Evolutionary conservation across 1,140 invertebrate species (phyloP).

Genomic region (Scaptodrosophila lebanonensis): DNA sequence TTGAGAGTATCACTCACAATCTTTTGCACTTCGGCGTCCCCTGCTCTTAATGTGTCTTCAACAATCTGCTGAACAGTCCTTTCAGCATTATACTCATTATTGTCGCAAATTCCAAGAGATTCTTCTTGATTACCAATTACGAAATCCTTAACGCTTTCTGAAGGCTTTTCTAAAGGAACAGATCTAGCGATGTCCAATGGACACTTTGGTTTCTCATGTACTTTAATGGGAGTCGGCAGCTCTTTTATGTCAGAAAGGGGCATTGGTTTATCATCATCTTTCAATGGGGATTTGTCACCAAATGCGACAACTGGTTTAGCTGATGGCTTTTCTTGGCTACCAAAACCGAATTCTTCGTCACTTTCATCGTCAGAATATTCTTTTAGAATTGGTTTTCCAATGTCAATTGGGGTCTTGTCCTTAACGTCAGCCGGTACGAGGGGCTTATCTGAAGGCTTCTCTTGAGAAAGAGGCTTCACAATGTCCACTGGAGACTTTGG

Average conservation of each 20-base stretch:
- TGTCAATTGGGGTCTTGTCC: conserved; percentile 6
- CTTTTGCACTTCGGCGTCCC: conserved; percentile 52
- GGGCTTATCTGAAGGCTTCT: not conserved
- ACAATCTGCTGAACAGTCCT: conserved; percentile 60
- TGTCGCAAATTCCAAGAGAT: too few relatives aligned
- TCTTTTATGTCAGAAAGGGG: not conserved
- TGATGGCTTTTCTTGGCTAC: conserved; percentile 4
- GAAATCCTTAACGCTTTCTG: not conserved
- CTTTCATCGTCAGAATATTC: conserved; percentile 7
- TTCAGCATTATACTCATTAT: conserved; percentile 17
- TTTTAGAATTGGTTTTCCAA: conserved; percentile 1
- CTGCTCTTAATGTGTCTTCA: conserved; percentile 56
- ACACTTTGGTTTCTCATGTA: conserved; percentile 21
- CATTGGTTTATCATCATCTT: conserved; percentile 5
- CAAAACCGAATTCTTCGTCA: conserved; percentile 8
- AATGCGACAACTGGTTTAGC: not conserved
- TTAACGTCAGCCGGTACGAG: not conserved
- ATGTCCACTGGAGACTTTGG: too few relatives aligned
- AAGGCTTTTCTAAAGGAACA: too few relatives aligned
- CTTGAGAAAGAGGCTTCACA: too few relatives aligned
- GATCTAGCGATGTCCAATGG: conserved; percentile 7
- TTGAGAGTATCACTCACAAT: conserved; percentile 56
- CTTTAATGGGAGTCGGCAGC: not conserved
- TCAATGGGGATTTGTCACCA: conserved; percentile 10
- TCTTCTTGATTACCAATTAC: conserved; percentile 4